Evolutionary conservation across 2,113 vertebrate genomes (phyloP).

Genomic region (Scortum barcoo): DNA sequence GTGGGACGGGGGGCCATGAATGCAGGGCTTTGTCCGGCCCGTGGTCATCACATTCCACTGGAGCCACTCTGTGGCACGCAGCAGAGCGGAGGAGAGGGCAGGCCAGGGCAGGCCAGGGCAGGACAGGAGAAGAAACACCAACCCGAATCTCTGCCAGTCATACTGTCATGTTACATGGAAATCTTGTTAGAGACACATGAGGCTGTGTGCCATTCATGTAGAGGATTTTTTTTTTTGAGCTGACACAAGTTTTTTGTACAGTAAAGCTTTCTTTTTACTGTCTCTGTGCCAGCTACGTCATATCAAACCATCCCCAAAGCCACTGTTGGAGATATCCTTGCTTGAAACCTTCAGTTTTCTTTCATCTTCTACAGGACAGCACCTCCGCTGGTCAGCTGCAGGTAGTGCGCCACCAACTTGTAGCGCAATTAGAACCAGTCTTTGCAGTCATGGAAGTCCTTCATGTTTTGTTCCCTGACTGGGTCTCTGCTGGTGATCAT

Average conservation of each 20-base stretch:
- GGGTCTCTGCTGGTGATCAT: too few relatives aligned
- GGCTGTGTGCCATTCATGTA: neutral
- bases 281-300: neutral
- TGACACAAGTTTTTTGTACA: neutral
- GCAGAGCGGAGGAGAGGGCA: constrained; percentile 79
- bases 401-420: neutral
- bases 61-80: constrained; percentile 81
- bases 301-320: neutral
- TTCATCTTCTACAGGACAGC: neutral
- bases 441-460: constrained; percentile 25
- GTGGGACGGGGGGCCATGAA: constrained; percentile 81
- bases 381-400: constrained; percentile 30
- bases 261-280: neutral
- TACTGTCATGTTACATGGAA: neutral
- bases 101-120: constrained; percentile 43
- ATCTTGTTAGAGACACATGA: constrained; percentile 2
- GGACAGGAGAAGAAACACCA: constrained; percentile 42
- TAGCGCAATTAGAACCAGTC: neutral
- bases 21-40: constrained; percentile 82
- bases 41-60: constrained; percentile 87
- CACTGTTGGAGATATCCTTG: neutral
- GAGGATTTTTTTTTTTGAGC: neutral
- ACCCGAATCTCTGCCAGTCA: constrained; percentile 26
- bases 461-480: constrained; percentile 47
- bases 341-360: neutral